These are phyloP conservation scores for Triplophysa dalaica DNA, from an alignment of 2,113 vertebrate genomes.

Conservation along the genomic window DNA sequence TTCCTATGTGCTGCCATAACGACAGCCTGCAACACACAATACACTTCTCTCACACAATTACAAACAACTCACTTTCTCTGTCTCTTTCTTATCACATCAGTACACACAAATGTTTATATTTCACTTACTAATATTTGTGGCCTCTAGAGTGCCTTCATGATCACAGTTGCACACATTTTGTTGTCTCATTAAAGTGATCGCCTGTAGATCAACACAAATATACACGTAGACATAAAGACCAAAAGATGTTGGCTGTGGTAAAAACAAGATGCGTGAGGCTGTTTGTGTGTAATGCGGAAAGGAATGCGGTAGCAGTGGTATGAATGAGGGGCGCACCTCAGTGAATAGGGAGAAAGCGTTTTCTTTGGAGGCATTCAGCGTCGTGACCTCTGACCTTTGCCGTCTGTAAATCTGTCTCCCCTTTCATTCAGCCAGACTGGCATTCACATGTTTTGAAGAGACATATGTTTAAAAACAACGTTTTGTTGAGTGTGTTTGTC, in stretches of 20 bases:
- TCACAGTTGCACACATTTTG: not conserved
- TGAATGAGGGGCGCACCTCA: constrained; percentile 59
- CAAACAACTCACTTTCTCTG: too few species aligned
- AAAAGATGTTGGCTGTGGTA: constrained; percentile 27
- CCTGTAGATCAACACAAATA: not conserved
- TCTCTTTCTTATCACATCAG: too few species aligned
- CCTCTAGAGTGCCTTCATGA: too few species aligned
- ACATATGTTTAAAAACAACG: not conserved
- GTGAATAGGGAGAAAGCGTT: constrained; percentile 65
- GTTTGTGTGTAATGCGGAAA: not conserved
- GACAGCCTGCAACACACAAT: constrained; percentile 66
- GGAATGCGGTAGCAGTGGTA: constrained; percentile 56
- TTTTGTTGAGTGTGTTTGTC: not conserved
- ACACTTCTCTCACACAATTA: too few species aligned
- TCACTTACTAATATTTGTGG: too few species aligned
- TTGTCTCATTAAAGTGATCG: too few species aligned
- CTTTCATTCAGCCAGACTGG: constrained; percentile 57
- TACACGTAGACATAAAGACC: not conserved
- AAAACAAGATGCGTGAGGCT: constrained; percentile 41
- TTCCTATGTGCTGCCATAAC: constrained; percentile 62
- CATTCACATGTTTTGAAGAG: constrained; percentile 39
- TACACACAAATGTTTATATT: too few species aligned
- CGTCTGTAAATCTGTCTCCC: constrained; percentile 76
- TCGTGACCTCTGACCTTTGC: constrained; percentile 67
- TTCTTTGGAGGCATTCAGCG: constrained; percentile 74